Percentiles rank a stretch among this genome's conserved stretches.
Conservation (phyloP, 1,140 invertebrate species). For the Heliconius nattereri region DNA sequence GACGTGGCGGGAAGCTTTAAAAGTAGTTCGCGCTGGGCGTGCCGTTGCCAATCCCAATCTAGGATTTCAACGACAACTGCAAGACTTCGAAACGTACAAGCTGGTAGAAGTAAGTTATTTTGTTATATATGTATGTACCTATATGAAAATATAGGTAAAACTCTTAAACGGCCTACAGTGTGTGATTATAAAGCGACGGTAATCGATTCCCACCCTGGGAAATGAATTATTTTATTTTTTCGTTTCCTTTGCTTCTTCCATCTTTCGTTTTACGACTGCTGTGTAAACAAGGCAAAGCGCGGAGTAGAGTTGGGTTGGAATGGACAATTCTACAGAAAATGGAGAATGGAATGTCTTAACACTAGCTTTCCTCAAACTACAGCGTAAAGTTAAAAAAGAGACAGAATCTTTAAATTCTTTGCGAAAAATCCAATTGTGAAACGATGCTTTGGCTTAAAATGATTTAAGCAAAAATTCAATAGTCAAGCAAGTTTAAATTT, state of each 20-base stretch:
- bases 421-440: not conserved
- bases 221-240: too few relatives aligned
- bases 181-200: too few relatives aligned
- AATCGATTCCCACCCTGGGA: too few relatives aligned
- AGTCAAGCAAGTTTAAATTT: not conserved
- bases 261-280: too few relatives aligned
- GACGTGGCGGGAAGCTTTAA: slow-evolving; percentile 95
- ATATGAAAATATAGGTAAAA: not conserved
- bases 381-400: too few relatives aligned
- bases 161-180: not conserved
- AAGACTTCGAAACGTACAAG: slow-evolving; percentile 93
- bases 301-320: too few relatives aligned
- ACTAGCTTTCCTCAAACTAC: too few relatives aligned
- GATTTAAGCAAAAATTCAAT: not conserved
- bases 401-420: not conserved
- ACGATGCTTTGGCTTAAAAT: not conserved
- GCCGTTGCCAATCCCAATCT: slow-evolving; percentile 97
- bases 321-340: too few relatives aligned
- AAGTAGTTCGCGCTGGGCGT: slow-evolving; percentile 94
- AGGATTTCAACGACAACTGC: slow-evolving; percentile 96
- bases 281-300: too few relatives aligned
- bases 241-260: too few relatives aligned
- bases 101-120: slow-evolving; percentile 86
- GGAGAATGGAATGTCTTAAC: too few relatives aligned
- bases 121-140: not conserved